A percentile compares a stretch with the other conserved stretches of the same genome.
Conservation (phyloP, 1,140 invertebrate species). For the Scylla paramamosain region DNA sequence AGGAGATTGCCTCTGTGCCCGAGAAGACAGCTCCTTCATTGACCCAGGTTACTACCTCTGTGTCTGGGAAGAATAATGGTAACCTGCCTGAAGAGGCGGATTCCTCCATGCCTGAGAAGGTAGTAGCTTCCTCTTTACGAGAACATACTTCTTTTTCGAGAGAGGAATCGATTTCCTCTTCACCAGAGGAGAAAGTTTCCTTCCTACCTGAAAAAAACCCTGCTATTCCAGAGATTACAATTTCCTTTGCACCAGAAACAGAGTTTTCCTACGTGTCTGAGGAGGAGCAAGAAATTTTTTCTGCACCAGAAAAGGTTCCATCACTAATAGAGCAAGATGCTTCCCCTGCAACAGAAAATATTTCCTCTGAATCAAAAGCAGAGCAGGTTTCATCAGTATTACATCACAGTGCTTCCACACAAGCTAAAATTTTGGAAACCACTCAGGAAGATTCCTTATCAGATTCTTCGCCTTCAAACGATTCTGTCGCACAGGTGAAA, state of each 20-base stretch:
- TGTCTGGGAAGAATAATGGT: too few species aligned
- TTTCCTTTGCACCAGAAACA: neutral
- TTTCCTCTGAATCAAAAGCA: neutral
- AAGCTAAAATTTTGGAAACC: neutral
- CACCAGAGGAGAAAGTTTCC: neutral
- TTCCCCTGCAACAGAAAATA: neutral
- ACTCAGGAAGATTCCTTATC: neutral
- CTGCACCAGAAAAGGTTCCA: neutral
- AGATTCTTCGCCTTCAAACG: neutral
- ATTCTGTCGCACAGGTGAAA: too few species aligned
- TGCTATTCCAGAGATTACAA: neutral
- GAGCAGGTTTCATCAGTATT: neutral
- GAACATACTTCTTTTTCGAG: too few species aligned
- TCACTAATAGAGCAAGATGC: neutral
- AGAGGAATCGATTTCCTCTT: too few species aligned
- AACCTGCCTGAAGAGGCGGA: too few species aligned
- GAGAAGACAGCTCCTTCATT: too few species aligned
- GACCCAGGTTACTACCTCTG: too few species aligned
- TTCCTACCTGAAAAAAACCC: neutral
- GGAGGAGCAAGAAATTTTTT: neutral
- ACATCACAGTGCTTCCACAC: neutral
- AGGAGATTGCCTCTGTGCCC: too few species aligned
- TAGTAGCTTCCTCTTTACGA: too few species aligned
- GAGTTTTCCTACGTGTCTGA: neutral
- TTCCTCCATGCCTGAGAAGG: too few species aligned